These are phyloP conservation scores for Pseudocheirus occidentalis DNA, from an alignment of 2,797 vertebrate genomes.

Conservation along the genomic window DNA sequence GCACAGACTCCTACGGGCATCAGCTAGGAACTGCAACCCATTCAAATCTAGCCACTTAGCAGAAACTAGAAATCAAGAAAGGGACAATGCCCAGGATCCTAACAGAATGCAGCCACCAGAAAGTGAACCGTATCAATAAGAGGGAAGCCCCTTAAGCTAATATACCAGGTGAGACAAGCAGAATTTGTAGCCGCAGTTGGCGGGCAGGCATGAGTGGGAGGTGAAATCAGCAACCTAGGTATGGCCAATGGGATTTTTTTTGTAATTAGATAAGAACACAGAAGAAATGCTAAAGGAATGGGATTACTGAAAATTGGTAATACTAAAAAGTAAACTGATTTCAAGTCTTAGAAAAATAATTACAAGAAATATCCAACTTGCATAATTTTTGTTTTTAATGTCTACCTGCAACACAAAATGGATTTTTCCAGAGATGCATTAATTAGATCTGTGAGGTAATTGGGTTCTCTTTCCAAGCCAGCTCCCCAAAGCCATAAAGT, in stretches of 20 bases:
- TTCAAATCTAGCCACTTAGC: slow-evolving; percentile 9
- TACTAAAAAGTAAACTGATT: background rate
- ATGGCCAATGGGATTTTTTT: background rate
- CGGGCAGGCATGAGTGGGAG: background rate
- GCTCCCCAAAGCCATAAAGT: background rate
- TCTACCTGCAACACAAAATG: slow-evolving; percentile 25
- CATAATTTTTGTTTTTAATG: background rate
- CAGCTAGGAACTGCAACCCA: slow-evolving; percentile 12
- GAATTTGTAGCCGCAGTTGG: background rate
- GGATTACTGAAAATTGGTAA: background rate
- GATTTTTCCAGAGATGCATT: slow-evolving; percentile 8
- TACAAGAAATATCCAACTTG: slow-evolving; percentile 27
- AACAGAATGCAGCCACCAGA: background rate
- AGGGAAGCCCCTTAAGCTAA: background rate
- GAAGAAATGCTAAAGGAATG: background rate
- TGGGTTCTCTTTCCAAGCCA: slow-evolving; percentile 1
- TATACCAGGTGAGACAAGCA: background rate
- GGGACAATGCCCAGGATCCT: background rate
- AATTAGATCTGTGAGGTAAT: slow-evolving; percentile 30
- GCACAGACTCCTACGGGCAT: background rate
- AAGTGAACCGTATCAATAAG: background rate
- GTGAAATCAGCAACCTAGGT: background rate
- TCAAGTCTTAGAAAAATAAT: slow-evolving; percentile 10
- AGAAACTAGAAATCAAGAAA: slow-evolving; percentile 28
- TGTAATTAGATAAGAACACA: background rate